Evolutionary conservation across 2,113 vertebrate genomes (phyloP).

Genomic region (Festucalex cinctus): DNA sequence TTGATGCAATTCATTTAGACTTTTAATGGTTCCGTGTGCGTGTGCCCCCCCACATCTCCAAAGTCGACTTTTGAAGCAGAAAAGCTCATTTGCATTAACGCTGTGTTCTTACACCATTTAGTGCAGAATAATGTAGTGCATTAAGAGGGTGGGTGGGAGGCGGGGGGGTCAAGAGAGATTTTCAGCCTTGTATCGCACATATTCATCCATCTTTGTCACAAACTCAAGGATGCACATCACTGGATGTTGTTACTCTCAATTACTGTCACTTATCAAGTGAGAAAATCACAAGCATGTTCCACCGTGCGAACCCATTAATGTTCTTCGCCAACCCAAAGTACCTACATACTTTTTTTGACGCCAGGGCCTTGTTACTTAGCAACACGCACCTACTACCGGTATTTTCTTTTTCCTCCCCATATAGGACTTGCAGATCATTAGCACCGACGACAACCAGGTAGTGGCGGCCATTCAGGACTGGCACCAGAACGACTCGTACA

Average conservation of each 20-base stretch:
- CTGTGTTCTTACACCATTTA: slow-evolving; percentile 13
- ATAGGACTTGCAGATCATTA: slow-evolving; percentile 94
- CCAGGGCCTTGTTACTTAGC: slow-evolving; percentile 5
- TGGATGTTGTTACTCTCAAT: not conserved
- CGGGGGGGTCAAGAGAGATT: not conserved
- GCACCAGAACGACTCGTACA: slow-evolving; percentile 92
- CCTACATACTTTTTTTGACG: not conserved
- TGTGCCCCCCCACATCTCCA: not conserved
- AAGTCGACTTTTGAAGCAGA: slow-evolving; percentile 17
- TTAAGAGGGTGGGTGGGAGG: not conserved
- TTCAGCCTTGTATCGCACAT: not conserved
- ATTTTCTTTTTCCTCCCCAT: not conserved
- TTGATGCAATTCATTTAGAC: not conserved
- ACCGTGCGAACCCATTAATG: not conserved
- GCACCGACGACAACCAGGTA: slow-evolving; percentile 91
- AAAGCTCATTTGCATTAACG: slow-evolving; percentile 24
- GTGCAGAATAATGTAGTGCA: not conserved
- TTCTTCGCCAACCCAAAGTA: slow-evolving; percentile 4
- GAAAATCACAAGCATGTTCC: slow-evolving; percentile 16
- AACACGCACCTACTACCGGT: not conserved
- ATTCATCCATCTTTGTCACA: not conserved
- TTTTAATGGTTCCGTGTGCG: not conserved
- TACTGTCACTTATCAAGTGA: slow-evolving; percentile 22
- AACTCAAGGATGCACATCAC: not conserved
- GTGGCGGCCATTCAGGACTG: slow-evolving; percentile 90